A percentile compares a stretch with the other conserved stretches of the same genome.
Conservation (phyloP, 1,140 invertebrate genomes). For the Calliopsis andreniformis region DNA sequence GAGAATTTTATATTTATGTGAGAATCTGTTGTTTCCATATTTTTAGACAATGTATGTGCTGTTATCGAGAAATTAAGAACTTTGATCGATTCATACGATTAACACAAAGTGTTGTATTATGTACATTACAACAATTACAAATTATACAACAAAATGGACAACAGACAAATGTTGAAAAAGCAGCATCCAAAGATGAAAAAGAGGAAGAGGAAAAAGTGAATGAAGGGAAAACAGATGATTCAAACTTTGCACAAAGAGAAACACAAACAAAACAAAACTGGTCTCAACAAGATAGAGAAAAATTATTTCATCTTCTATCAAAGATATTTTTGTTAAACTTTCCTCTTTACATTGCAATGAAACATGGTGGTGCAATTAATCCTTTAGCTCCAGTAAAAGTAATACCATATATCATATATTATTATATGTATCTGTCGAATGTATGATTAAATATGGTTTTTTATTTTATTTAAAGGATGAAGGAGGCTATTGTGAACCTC, state of each 20-base stretch:
- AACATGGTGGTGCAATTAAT: slow-evolving; percentile 84
- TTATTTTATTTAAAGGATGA: slow-evolving; percentile 71
- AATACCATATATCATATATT: slow-evolving; percentile 34
- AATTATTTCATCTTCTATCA: slow-evolving; percentile 88
- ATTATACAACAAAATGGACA: slow-evolving; percentile 84
- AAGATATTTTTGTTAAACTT: slow-evolving; percentile 94
- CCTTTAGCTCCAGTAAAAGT: slow-evolving; percentile 78
- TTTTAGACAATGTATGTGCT: slow-evolving; percentile 94
- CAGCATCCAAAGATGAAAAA: slow-evolving; percentile 59
- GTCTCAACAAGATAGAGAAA: slow-evolving; percentile 89
- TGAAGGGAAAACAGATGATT: slow-evolving; percentile 59
- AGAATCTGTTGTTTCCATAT: slow-evolving; percentile 16
- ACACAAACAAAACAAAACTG: slow-evolving; percentile 78
- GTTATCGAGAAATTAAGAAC: slow-evolving; percentile 94
- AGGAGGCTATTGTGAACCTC: slow-evolving; percentile 91
- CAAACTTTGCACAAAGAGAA: slow-evolving; percentile 51
- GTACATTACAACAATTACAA: slow-evolving; percentile 88
- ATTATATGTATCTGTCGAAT: not conserved
- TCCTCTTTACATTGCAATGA: slow-evolving; percentile 95
- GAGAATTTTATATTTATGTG: not conserved
- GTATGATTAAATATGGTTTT: slow-evolving; percentile 7
- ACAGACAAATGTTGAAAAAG: slow-evolving; percentile 70
- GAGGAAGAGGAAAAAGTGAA: slow-evolving; percentile 68
- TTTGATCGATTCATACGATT: slow-evolving; percentile 93
- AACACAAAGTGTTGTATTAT: slow-evolving; percentile 90